phyloP scores from a whole-genome alignment of 2,797 vertebrate genomes.

The Neomorphus geoffroyi region DNA sequence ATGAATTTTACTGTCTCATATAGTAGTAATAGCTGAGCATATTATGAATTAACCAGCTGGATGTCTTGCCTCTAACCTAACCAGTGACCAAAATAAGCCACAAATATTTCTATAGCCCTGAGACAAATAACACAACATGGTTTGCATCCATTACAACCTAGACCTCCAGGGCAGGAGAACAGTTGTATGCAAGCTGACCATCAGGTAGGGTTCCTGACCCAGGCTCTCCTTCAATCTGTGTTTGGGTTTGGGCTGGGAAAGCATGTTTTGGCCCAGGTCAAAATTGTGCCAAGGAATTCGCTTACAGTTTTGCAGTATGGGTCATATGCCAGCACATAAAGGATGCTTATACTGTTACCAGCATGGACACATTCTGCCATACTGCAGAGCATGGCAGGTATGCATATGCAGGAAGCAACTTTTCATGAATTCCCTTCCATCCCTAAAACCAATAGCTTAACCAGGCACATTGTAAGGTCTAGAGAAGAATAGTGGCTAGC shows the following conservation, averaged over 20 bases:
- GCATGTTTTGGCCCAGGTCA: background rate
- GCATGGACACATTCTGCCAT: background rate
- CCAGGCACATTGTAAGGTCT: background rate
- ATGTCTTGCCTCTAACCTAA: background rate
- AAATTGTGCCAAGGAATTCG: background rate
- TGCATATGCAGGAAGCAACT: background rate
- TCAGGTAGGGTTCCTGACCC: background rate
- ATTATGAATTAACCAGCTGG: background rate
- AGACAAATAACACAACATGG: background rate
- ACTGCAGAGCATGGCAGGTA: background rate
- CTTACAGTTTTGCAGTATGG: background rate
- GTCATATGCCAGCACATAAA: background rate
- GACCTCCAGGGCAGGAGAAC: background rate
- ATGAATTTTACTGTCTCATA: background rate
- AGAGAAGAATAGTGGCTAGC: background rate
- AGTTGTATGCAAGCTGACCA: rapidly evolving
- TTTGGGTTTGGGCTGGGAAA: background rate
- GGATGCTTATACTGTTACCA: background rate
- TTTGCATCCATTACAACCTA: rapidly evolving
- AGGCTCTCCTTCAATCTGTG: background rate
- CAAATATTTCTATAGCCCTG: background rate
- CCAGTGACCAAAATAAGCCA: background rate
- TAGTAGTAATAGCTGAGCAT: background rate
- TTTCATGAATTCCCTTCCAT: background rate
- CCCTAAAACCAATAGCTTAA: background rate